These are phyloP conservation scores for Cataglyphis altisquamis DNA, from an alignment of 2,888 invertebrate genomes.

Conservation along the genomic window DNA sequence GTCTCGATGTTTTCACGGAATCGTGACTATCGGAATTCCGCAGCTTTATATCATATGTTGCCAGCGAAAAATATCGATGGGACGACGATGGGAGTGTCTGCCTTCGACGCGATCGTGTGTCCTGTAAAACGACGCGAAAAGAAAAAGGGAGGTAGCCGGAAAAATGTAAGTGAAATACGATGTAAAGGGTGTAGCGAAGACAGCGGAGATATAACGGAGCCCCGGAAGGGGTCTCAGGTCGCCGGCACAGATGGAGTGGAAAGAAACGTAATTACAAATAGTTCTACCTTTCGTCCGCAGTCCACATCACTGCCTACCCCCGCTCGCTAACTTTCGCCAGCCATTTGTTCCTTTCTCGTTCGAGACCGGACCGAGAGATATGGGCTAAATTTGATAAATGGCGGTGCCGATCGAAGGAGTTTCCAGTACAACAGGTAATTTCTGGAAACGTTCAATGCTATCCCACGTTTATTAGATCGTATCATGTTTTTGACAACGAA, in stretches of 20 bases:
- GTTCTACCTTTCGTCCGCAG: constrained; percentile 71
- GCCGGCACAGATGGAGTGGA: constrained; percentile 68
- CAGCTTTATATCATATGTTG: neutral
- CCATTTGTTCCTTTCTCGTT: constrained; percentile 48
- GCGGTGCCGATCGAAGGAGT: constrained; percentile 56
- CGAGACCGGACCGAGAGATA: constrained; percentile 49
- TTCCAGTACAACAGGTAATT: constrained; percentile 63
- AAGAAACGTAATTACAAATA: constrained; percentile 79
- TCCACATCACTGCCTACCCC: constrained; percentile 51
- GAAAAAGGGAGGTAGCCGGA: neutral
- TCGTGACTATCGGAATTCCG: neutral
- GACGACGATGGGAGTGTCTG: constrained; percentile 5
- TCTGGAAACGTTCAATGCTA: constrained; percentile 44
- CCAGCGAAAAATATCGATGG: constrained; percentile 22
- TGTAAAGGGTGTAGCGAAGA: constrained; percentile 21
- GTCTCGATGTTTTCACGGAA: neutral
- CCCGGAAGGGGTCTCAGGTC: constrained; percentile 35
- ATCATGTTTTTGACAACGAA: constrained; percentile 45
- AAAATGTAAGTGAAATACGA: constrained; percentile 49
- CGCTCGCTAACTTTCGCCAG: constrained; percentile 49
- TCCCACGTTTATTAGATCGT: constrained; percentile 47
- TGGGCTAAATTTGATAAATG: constrained; percentile 69
- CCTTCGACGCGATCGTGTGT: constrained; percentile 1
- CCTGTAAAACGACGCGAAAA: constrained; percentile 9
- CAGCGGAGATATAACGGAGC: constrained; percentile 15